Evolutionary conservation across 2,888 invertebrate species (phyloP).

Genomic region (Barypeithes pellucidus): DNA sequence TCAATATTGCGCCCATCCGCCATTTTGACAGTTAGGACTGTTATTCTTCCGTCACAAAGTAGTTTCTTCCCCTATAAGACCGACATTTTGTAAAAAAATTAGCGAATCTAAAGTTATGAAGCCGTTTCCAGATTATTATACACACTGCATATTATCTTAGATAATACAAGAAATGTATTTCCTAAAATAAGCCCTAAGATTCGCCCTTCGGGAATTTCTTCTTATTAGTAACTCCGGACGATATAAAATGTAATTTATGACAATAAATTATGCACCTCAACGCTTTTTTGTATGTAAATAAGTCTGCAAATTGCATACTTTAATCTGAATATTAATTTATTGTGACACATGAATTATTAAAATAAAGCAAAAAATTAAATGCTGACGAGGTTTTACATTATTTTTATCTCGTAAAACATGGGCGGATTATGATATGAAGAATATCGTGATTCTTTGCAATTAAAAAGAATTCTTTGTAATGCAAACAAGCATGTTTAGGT

Average conservation of each 20-base stretch:
- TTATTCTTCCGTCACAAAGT: no score
- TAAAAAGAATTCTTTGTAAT: slow-evolving; percentile 35
- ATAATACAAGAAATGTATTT: no score
- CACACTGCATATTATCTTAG: no score
- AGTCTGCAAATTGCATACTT: slow-evolving; percentile 10
- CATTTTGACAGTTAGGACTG: no score
- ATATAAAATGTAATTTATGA: background rate
- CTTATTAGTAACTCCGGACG: background rate
- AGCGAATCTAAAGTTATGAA: no score
- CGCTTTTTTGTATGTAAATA: slow-evolving; percentile 2
- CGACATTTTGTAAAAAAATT: no score
- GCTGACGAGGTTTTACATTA: slow-evolving; percentile 28
- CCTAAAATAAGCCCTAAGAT: no score
- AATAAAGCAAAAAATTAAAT: slow-evolving; percentile 27
- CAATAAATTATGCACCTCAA: background rate
- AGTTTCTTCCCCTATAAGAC: no score
- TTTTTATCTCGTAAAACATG: slow-evolving; percentile 35
- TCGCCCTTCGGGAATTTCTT: background rate
- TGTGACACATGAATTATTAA: slow-evolving; percentile 21
- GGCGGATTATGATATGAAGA: slow-evolving; percentile 27
- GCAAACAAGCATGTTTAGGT: slow-evolving; percentile 35
- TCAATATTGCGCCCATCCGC: no score
- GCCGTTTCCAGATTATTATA: no score
- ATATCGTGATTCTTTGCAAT: slow-evolving; percentile 39
- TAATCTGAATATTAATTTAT: slow-evolving; percentile 15